Conservation (phyloP, 1,140 invertebrate genomes). For the Laupala kohalensis region DNA sequence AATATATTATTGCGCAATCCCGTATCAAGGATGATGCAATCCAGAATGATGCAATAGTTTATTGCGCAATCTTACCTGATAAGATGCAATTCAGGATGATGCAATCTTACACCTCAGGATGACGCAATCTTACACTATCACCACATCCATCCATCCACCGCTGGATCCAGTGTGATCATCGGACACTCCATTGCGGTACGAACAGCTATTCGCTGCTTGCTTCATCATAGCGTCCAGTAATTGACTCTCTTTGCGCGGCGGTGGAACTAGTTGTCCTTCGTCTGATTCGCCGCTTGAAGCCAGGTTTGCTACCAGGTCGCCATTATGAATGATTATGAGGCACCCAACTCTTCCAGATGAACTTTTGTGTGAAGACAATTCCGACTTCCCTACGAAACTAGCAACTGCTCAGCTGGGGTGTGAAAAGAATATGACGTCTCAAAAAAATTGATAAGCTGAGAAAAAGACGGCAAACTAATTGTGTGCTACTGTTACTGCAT, state of each 20-base stretch:
- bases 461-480: background rate
- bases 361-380: slow-evolving; percentile 19
- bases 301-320: slow-evolving; percentile 64
- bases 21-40: no score
- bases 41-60: no score
- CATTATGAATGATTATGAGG: slow-evolving; percentile 27
- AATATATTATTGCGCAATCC: no score
- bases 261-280: slow-evolving; percentile 78
- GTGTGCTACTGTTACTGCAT: no score
- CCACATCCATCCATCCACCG: no score
- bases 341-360: slow-evolving; percentile 18
- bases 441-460: slow-evolving; percentile 10
- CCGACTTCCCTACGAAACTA: slow-evolving; percentile 13
- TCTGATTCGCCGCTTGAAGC: slow-evolving; percentile 81
- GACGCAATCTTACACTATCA: no score
- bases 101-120: no score
- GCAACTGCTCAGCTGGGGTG: slow-evolving; percentile 16
- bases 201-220: slow-evolving; percentile 38
- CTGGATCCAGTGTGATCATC: slow-evolving; percentile 22
- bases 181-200: slow-evolving; percentile 38
- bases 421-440: slow-evolving; percentile 18
- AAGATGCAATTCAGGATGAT: no score
- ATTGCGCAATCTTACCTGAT: no score
- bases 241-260: slow-evolving; percentile 83
- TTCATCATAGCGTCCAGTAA: slow-evolving; percentile 42